Evolutionary conservation across 2,797 vertebrate genomes (phyloP), one percentile per base, ranked within the genome.

Genomic region (Babyrousa celebensis): DNA sequence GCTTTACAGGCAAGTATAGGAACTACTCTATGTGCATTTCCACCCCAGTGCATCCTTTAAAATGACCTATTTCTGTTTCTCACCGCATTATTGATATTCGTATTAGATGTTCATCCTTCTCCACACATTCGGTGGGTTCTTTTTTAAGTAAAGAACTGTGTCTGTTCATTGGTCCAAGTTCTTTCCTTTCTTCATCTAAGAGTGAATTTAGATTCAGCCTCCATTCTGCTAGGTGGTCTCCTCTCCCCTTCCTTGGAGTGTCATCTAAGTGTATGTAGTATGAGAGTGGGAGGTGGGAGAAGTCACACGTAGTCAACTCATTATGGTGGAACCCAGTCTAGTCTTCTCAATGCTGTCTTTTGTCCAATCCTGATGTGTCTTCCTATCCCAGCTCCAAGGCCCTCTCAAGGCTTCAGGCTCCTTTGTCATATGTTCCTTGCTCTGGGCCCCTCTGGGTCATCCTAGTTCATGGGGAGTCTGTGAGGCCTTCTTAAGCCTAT

Each of bases 141-240:
- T 63, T 71, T 63, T 89, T 58, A 83, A 65, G 60, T 48, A 40
- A 54, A 93, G 72, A 48, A 23, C 17, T 80, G 1, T 84, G 68
- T 84, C 29, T 54, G 21, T 27, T 79, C 52, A 23, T 56, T 40
- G 18, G 15, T 43, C 40, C 36, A 17, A 20, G 21, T n/a, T 86
- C 60, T 82, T 95, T 77, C 16, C 62, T 84, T 74, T 65, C 17
- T 88, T 86, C 89, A 52, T 67, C 67, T 85, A 54, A 36, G 17
- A 72, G 67, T 62, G 15, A 65, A 85, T 62, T 78, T 91, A 17
- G 32, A 77, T 48, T 89, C 43, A 68, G 23, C 21, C 29, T 78
- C 54, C 54, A 62, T 43, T 87, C 89, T 58, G 48, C 63, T 54
- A 74, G 5, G 14, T 56, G 18, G 5, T 36, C 12, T 58, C 56